Conservation (phyloP, 2,113 vertebrate genomes). For the Megaceryle maxima region DNA sequence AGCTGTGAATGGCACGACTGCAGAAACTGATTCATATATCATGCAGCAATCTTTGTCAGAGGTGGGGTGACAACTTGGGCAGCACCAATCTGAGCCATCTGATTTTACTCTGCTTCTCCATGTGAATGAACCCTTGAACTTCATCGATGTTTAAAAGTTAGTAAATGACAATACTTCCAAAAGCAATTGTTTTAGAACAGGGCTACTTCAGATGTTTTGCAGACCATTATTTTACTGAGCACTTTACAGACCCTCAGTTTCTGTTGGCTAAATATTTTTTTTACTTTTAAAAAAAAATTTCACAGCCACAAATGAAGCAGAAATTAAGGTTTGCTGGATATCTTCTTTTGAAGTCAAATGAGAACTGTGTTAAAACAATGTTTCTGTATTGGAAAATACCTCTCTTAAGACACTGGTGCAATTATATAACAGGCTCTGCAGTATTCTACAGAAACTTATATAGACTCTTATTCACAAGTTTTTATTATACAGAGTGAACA, state of each 20-base stretch:
- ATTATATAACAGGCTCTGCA: neutral
- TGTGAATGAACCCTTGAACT: neutral
- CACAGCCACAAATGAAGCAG: neutral
- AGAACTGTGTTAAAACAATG: neutral
- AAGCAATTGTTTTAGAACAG: neutral
- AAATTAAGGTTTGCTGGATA: neutral
- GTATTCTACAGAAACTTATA: neutral
- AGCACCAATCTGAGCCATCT: neutral
- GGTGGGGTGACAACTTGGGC: neutral
- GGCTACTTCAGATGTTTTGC: neutral
- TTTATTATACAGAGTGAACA: neutral
- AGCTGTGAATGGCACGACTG: neutral
- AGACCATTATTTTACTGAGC: neutral
- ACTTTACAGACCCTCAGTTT: neutral
- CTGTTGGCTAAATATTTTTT: neutral
- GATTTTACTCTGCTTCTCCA: constrained; percentile 1
- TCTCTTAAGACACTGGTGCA: neutral
- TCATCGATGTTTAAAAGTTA: neutral
- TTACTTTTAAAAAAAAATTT: neutral
- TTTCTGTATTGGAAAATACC: neutral
- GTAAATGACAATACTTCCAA: neutral
- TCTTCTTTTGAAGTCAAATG: neutral
- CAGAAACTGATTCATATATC: neutral
- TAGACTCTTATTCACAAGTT: neutral
- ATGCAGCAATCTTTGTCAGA: neutral